phyloP scores from a whole-genome alignment of 2,888 invertebrate genomes.

The Aphrophora alni region DNA sequence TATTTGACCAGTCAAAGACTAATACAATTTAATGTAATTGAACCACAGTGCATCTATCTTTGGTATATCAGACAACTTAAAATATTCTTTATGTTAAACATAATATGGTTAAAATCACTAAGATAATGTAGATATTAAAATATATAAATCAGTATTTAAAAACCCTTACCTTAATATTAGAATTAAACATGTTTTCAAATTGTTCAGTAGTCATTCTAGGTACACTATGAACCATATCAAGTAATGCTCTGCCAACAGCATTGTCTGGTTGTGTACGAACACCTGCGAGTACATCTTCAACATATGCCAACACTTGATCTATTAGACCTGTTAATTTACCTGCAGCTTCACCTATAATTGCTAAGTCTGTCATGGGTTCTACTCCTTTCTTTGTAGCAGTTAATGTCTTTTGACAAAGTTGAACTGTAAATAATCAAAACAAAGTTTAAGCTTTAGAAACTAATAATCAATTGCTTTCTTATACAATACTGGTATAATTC shows the following conservation, averaged over 20 bases:
- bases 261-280: conserved; percentile 75
- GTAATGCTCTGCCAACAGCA: conserved; percentile 86
- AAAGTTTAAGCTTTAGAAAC: not conserved
- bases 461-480: too few relatives aligned
- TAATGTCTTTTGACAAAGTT: not conserved
- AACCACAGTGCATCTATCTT: too few relatives aligned
- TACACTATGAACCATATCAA: conserved; percentile 90
- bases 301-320: conserved; percentile 72
- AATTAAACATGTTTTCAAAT: conserved; percentile 94
- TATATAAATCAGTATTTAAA: too few relatives aligned
- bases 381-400: conserved; percentile 66
- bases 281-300: conserved; percentile 90
- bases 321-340: conserved; percentile 69
- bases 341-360: conserved; percentile 88
- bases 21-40: conserved; percentile 8
- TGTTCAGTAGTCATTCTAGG: conserved; percentile 90
- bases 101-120: too few relatives aligned
- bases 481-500: too few relatives aligned
- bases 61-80: too few relatives aligned
- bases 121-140: too few relatives aligned
- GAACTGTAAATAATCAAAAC: conserved; percentile 58
- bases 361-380: conserved; percentile 73
- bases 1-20: too few relatives aligned
- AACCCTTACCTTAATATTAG: conserved; percentile 79
- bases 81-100: too few relatives aligned